Evolutionary conservation across 2,797 vertebrate species (phyloP), one percentile per base, ranked within the genome.

Genomic region (Hapalemur alaotrensis): DNA sequence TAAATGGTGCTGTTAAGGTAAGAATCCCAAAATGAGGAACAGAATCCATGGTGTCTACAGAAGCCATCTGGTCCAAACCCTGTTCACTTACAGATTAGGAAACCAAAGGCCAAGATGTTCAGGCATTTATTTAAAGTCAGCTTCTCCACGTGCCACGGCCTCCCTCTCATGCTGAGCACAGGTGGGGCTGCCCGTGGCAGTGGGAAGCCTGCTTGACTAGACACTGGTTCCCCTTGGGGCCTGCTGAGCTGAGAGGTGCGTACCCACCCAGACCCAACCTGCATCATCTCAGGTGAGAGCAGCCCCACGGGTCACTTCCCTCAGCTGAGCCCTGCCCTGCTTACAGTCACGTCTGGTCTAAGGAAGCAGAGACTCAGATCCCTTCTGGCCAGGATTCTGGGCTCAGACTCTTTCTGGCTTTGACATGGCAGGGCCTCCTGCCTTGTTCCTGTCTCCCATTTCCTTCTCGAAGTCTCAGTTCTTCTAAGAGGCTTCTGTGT

Each of bases 391-490:
- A 63, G 95, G 84, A 96, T 96, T 75, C 89, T 75, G 89, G 70
- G 65, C 73, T 73, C 38, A 83, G 94, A 82, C 14, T 2, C 48
- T 32, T 69, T 81, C 92, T 82, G 76, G 81, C 59, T 83, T 35
- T 76, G 83, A 92, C 92, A 76, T 10, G 54, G 75, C 59, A 20
- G 65, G 50, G 89, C 73, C 94, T 80, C 86, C 85, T 59, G 93
- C 54, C 78, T 93, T 59, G 54, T 93, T 98, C 88, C 89, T 81
- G 72, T 65, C 76, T 95, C 92, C 96, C 7, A 0, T 97, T 96
- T 97, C 97, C 96, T 96, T 82, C 87, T 97, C 35, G 54, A 59
- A 95, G 87, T 96, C 96, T 97, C 96, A 63, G 93, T 97, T 98
- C 96, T 96, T 86, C 87, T 90, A 65, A 89, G 83, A 96, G 95